Evolutionary conservation across 1,140 invertebrate genomes (phyloP).

Genomic region (Eupristina koningsbergeri): DNA sequence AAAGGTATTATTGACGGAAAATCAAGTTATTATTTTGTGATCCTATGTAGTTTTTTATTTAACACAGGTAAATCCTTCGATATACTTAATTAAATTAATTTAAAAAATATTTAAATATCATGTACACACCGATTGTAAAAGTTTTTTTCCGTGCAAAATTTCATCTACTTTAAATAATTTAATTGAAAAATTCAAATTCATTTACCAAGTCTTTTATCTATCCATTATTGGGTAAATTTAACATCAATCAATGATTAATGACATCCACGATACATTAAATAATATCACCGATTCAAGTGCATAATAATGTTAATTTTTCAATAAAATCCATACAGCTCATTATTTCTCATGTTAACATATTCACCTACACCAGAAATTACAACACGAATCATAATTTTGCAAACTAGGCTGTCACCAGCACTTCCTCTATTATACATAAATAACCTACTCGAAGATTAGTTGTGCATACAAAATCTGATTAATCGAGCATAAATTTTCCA

Average conservation of each 20-base stretch:
- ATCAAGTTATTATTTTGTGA: no score
- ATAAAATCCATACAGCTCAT: background rate
- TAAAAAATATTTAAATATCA: no score
- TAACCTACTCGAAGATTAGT: background rate
- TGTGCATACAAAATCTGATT: background rate
- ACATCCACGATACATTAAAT: background rate
- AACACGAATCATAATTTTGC: background rate
- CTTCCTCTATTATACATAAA: conserved; percentile 7
- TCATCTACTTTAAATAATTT: background rate
- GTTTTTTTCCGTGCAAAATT: no score
- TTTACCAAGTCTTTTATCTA: background rate
- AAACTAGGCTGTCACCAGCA: background rate
- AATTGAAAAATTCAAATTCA: background rate
- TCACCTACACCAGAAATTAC: background rate
- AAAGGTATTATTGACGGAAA: no score
- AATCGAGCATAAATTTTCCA: background rate
- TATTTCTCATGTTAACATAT: background rate
- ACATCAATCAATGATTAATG: background rate
- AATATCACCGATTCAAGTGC: background rate
- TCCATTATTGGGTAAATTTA: background rate
- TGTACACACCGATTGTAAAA: no score
- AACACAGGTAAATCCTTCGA: no score
- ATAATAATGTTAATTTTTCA: background rate
- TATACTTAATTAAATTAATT: no score
- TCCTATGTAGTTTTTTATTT: no score